A percentile compares a stretch with the other conserved stretches of the same genome.
phyloP scores from a whole-genome alignment of 2,113 vertebrate genomes.

The Fregata magnificens region DNA sequence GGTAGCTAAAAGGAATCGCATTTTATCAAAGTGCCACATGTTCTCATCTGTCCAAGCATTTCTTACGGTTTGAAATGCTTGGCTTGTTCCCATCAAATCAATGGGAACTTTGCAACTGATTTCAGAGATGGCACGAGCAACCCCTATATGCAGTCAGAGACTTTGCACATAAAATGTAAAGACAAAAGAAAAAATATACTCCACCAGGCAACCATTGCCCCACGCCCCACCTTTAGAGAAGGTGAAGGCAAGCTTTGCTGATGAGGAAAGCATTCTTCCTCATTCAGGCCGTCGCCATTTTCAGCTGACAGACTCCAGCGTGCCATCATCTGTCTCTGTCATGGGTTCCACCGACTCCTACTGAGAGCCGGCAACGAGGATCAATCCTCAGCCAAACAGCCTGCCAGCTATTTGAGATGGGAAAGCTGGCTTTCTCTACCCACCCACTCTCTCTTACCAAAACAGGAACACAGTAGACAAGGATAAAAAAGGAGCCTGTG shows the following conservation, averaged over 20 bases:
- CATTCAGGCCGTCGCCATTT: slow-evolving; percentile 59
- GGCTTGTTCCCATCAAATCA: background rate
- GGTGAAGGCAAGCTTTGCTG: slow-evolving; percentile 16
- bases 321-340: slow-evolving; percentile 76
- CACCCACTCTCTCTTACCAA: background rate
- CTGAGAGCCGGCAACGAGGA: slow-evolving; percentile 61
- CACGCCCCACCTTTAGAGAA: background rate
- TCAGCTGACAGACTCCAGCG: slow-evolving; percentile 61
- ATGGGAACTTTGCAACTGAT: background rate
- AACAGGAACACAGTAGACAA: background rate
- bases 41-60: background rate
- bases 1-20: background rate
- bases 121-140: background rate
- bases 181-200: background rate
- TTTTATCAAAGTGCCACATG: background rate
- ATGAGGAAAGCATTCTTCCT: slow-evolving; percentile 54
- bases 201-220: background rate
- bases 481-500: slow-evolving; percentile 11
- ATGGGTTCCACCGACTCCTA: slow-evolving; percentile 52
- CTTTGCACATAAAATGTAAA: background rate
- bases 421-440: slow-evolving; percentile 16
- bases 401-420: slow-evolving; percentile 38
- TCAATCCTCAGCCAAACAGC: slow-evolving; percentile 59
- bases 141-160: background rate
- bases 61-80: background rate